A percentile compares a stretch with the other conserved stretches of the same genome.
These are phyloP conservation scores for Dendrolimus pini DNA, from an alignment of 2,888 invertebrate genomes.

Conservation along the genomic window DNA sequence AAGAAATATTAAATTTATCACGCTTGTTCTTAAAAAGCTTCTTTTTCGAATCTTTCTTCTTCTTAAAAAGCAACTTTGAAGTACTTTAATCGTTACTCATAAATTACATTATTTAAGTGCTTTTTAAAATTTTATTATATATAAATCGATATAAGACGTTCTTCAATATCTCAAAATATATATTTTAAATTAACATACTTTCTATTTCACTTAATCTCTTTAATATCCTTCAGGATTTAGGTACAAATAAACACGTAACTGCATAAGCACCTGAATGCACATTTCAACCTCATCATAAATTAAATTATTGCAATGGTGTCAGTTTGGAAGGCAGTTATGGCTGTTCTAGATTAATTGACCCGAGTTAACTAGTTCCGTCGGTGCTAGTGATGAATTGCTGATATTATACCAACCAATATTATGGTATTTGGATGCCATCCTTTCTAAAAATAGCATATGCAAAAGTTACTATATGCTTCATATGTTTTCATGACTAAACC, in stretches of 20 bases:
- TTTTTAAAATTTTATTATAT: too few relatives aligned
- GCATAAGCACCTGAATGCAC: background rate
- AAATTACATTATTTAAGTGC: background rate
- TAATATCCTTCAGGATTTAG: too few relatives aligned
- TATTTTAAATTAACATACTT: too few relatives aligned
- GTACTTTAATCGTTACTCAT: background rate
- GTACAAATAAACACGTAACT: too few relatives aligned
- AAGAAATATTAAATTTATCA: too few relatives aligned
- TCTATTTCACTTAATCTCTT: too few relatives aligned
- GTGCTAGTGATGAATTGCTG: background rate
- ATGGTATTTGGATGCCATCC: too few relatives aligned
- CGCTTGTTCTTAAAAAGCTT: background rate
- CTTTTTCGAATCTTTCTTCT: background rate
- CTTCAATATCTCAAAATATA: too few relatives aligned
- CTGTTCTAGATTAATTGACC: background rate
- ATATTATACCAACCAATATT: background rate
- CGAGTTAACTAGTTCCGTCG: background rate
- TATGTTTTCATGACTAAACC: too few relatives aligned
- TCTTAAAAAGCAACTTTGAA: background rate
- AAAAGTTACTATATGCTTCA: too few relatives aligned
- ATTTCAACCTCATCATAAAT: background rate
- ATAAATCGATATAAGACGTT: too few relatives aligned
- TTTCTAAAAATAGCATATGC: too few relatives aligned
- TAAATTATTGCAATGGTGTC: background rate
- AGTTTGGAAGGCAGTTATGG: background rate